These are phyloP conservation scores for Leptinotarsa undecemlineata DNA, from an alignment of 1,140 invertebrate species.

Conservation along the genomic window DNA sequence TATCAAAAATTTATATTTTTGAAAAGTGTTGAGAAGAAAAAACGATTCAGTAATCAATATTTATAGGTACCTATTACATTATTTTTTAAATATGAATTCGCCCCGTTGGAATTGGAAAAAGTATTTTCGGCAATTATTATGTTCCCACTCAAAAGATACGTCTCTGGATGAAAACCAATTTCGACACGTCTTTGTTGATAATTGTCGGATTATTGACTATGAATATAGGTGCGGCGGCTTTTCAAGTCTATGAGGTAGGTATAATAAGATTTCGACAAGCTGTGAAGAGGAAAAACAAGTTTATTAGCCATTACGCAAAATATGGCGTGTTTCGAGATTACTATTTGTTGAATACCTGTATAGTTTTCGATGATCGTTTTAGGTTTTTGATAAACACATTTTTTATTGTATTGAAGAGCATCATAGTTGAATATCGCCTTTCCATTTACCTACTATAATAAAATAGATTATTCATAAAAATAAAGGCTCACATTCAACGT, in stretches of 20 bases:
- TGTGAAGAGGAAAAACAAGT: slow-evolving; percentile 9
- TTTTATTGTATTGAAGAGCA: too few relatives aligned
- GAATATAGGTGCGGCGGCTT: slow-evolving; percentile 19
- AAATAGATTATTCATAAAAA: background rate
- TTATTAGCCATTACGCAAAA: slow-evolving; percentile 8
- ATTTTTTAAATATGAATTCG: too few relatives aligned
- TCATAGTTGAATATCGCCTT: background rate
- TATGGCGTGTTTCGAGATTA: slow-evolving; percentile 1
- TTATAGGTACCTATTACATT: too few relatives aligned
- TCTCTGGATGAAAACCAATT: slow-evolving; percentile 21
- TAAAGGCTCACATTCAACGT: background rate
- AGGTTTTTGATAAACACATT: background rate
- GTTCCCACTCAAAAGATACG: background rate
- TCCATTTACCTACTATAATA: background rate
- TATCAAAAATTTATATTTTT: too few relatives aligned
- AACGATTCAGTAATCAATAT: too few relatives aligned
- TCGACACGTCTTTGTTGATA: slow-evolving; percentile 33
- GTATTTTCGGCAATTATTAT: too few relatives aligned
- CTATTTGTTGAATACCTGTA: slow-evolving; percentile 10
- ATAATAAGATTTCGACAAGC: slow-evolving; percentile 16
- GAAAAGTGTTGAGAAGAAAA: too few relatives aligned
- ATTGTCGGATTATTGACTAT: slow-evolving; percentile 32
- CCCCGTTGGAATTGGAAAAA: too few relatives aligned
- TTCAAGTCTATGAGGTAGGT: slow-evolving; percentile 13
- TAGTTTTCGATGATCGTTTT: background rate